These are phyloP conservation scores for Sciaenops ocellatus DNA, from an alignment of 2,797 vertebrate genomes.

Conservation along the genomic window DNA sequence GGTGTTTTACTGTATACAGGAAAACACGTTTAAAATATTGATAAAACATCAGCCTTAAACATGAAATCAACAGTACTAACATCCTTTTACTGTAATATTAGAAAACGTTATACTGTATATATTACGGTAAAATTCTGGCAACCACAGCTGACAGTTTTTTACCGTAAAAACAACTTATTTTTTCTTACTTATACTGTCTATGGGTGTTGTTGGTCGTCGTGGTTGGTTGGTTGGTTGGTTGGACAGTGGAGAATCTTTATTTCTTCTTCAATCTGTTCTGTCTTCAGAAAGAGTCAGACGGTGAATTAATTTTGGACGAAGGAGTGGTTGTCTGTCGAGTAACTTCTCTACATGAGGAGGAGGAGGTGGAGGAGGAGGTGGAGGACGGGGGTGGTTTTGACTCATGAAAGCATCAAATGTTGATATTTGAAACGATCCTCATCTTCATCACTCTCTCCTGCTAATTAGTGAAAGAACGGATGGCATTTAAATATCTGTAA, in stretches of 20 bases:
- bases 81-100: too few relatives aligned
- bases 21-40: too few relatives aligned
- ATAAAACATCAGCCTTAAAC: too few relatives aligned
- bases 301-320: constrained; percentile 44
- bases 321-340: constrained; percentile 25
- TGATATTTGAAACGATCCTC: constrained; percentile 45
- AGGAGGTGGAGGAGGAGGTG: neutral
- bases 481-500: constrained; percentile 69
- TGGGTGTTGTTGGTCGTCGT: too few relatives aligned
- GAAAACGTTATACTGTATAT: too few relatives aligned
- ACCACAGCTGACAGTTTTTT: too few relatives aligned
- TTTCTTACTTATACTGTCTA: too few relatives aligned
- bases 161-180: too few relatives aligned
- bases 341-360: constrained; percentile 28
- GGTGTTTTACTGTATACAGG: too few relatives aligned
- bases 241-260: constrained; percentile 15
- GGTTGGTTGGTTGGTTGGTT: neutral
- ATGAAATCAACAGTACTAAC: too few relatives aligned
- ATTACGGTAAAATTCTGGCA: too few relatives aligned
- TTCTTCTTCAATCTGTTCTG: constrained; percentile 25
- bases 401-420: constrained; percentile 59
- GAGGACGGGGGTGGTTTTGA: constrained; percentile 7
- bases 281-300: constrained; percentile 43
- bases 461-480: constrained; percentile 70
- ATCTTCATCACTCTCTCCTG: constrained; percentile 47